Evolutionary conservation across 2,888 invertebrate species (phyloP).

Genomic region (Unio pictorum): DNA sequence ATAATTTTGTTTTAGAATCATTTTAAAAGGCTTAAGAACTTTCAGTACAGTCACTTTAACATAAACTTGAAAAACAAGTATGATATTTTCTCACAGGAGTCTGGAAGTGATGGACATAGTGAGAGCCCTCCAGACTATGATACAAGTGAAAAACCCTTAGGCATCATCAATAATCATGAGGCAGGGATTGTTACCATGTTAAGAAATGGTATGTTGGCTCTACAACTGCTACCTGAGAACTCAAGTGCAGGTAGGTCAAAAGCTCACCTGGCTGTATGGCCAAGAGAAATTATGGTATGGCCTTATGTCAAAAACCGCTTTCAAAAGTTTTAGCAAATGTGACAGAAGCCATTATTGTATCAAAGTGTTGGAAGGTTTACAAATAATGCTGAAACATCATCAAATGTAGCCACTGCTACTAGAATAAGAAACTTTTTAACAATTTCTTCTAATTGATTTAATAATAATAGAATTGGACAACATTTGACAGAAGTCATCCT

Average conservation of each 20-base stretch:
- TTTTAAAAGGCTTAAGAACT: neutral
- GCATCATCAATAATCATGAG: constrained; percentile 73
- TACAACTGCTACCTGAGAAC: constrained; percentile 83
- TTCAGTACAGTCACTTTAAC: neutral
- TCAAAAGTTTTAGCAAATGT: too few relatives aligned
- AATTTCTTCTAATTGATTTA: too few relatives aligned
- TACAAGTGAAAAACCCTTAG: constrained; percentile 6
- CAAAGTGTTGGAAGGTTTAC: too few relatives aligned
- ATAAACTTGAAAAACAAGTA: neutral
- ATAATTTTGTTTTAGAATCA: constrained; percentile 1
- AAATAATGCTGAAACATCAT: too few relatives aligned
- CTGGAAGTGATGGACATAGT: constrained; percentile 10
- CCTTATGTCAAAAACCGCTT: too few relatives aligned
- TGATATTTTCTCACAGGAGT: neutral
- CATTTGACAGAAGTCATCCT: too few relatives aligned
- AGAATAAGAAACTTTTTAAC: too few relatives aligned
- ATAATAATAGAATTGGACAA: too few relatives aligned
- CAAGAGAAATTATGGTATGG: too few relatives aligned
- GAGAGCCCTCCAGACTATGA: neutral
- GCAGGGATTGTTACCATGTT: constrained; percentile 84
- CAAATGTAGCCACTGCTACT: too few relatives aligned
- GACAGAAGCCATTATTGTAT: too few relatives aligned
- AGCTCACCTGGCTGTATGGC: too few relatives aligned
- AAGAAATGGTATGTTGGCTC: constrained; percentile 82
- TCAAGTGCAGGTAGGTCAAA: constrained; percentile 79